Percentiles rank a stretch among this genome's conserved stretches.
Conservation (phyloP, 1,140 invertebrate genomes). For the Marisa cornuarietis region DNA sequence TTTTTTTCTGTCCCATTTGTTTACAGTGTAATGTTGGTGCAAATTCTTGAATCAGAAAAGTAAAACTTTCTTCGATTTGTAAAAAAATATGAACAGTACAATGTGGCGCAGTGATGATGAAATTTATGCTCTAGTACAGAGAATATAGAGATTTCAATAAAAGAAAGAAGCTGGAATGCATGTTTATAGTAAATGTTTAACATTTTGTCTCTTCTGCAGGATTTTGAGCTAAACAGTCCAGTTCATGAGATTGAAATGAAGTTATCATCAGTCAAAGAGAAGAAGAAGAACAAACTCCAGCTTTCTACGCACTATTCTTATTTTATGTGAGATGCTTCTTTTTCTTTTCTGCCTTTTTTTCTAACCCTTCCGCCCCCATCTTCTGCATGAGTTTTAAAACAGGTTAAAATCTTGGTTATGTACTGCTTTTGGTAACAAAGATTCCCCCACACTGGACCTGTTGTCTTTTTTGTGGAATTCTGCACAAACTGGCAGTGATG, state of each 20-base stretch:
- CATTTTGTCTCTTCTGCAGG: slow-evolving; percentile 40
- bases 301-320: slow-evolving; percentile 54
- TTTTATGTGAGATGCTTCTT: slow-evolving; percentile 43
- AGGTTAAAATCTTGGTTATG: too few relatives aligned
- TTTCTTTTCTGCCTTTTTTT: neutral
- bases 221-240: slow-evolving; percentile 52
- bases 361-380: rapidly evolving
- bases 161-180: neutral
- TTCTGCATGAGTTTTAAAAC: too few relatives aligned
- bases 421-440: too few relatives aligned
- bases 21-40: too few relatives aligned
- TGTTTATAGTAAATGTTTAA: neutral
- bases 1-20: too few relatives aligned
- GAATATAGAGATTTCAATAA: neutral
- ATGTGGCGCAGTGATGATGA: neutral
- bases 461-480: too few relatives aligned
- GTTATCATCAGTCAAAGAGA: slow-evolving; percentile 50
- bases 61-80: neutral
- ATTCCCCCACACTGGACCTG: too few relatives aligned
- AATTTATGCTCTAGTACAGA: neutral
- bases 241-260: slow-evolving; percentile 61
- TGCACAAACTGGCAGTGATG: too few relatives aligned
- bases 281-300: slow-evolving; percentile 45
- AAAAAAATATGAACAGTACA: neutral
- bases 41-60: neutral